Conservation (phyloP, 2,797 vertebrate species). For the Coregonus sp. region DNA sequence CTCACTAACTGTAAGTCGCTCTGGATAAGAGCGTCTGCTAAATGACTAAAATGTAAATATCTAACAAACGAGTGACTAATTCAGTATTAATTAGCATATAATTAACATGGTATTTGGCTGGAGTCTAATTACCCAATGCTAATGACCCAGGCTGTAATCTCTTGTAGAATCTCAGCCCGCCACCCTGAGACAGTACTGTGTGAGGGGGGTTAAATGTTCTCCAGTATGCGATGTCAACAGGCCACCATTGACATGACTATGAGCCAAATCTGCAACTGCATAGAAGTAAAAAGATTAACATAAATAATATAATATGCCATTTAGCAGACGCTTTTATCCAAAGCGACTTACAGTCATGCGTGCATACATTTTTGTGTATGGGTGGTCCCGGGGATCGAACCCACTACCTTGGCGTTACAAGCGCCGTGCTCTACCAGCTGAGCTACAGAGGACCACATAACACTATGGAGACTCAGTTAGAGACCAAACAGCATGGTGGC, state of each 20-base stretch:
- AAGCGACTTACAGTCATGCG: no score
- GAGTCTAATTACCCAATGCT: conserved; percentile 66
- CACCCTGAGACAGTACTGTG: neutral
- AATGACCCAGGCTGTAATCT: conserved; percentile 57
- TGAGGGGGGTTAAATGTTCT: conserved; percentile 49
- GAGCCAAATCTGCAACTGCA: conserved; percentile 61
- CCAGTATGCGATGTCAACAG: conserved; percentile 59
- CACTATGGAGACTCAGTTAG: conserved; percentile 34
- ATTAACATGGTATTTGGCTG: conserved; percentile 50
- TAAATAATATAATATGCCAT: no score
- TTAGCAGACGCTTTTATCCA: no score
- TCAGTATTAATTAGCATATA: conserved; percentile 46
- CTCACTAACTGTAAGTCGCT: no score
- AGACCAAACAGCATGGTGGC: neutral
- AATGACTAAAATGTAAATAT: conserved; percentile 10
- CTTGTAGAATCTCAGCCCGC: conserved; percentile 30
- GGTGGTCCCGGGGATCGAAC: no score
- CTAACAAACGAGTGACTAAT: conserved; percentile 41
- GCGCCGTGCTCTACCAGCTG: no score
- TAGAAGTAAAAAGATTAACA: conserved; percentile 53
- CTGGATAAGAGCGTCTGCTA: no score
- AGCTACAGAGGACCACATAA: conserved; percentile 44
- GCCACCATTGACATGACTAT: conserved; percentile 61
- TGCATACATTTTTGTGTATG: no score
- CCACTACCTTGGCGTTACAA: no score